Evolutionary conservation across 2,888 invertebrate species (phyloP).

Genomic region (Eupithecia exiguata): DNA sequence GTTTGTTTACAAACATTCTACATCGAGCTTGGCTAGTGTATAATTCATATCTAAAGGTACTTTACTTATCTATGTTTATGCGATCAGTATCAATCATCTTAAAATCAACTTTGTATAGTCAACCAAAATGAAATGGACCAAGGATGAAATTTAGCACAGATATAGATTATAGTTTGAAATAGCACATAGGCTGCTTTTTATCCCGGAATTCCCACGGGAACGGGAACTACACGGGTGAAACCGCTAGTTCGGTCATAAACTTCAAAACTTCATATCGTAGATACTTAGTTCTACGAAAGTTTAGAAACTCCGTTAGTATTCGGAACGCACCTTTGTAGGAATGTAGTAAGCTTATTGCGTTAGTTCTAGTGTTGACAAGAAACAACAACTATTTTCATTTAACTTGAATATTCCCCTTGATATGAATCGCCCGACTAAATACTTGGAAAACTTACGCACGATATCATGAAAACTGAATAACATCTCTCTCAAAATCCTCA

Average conservation of each 20-base stretch:
- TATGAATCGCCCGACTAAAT: neutral
- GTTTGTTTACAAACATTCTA: no score
- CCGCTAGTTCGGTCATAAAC: no score
- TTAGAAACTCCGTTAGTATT: neutral
- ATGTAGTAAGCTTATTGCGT: conserved; percentile 9
- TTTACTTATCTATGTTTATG: neutral
- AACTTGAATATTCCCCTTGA: conserved; percentile 9
- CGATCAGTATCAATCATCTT: neutral
- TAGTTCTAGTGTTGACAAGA: conserved; percentile 30
- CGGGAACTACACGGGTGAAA: no score
- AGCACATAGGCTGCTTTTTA: no score
- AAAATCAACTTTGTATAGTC: neutral
- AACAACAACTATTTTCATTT: conserved; percentile 15
- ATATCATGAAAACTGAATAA: conserved; percentile 89
- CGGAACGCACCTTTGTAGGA: neutral
- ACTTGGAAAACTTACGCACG: conserved; percentile 80
- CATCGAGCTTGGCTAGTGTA: no score
- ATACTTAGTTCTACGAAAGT: conserved; percentile 2
- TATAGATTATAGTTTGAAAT: no score
- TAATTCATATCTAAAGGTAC: no score
- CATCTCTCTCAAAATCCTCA: conserved; percentile 86
- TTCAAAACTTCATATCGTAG: neutral
- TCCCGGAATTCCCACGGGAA: no score
- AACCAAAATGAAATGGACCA: no score
- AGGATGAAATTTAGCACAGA: no score